Conservation (phyloP, 2,797 vertebrate genomes). For the Dicrostonyx torquatus region DNA sequence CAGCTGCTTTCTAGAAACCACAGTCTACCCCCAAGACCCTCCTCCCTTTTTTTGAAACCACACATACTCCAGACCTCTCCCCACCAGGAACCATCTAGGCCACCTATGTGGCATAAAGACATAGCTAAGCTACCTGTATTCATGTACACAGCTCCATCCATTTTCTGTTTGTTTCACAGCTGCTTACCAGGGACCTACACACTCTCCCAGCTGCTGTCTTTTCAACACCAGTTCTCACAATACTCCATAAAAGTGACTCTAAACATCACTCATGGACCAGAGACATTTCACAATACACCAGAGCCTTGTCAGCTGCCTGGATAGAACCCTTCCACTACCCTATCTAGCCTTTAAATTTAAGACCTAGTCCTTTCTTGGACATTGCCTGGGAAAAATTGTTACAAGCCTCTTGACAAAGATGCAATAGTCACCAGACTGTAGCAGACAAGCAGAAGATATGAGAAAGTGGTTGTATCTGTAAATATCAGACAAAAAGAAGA, state of each 20-base stretch:
- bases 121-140: background rate
- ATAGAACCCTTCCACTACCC: background rate
- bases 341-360: background rate
- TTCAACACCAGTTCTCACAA: background rate
- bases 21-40: background rate
- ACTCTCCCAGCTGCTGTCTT: background rate
- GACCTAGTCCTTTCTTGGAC: background rate
- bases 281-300: background rate
- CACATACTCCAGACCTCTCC: too few relatives aligned
- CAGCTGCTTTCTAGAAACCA: background rate
- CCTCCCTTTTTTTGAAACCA: background rate
- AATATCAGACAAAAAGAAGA: background rate
- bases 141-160: background rate
- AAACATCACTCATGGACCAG: background rate
- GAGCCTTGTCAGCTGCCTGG: background rate
- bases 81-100: background rate
- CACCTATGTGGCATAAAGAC: background rate
- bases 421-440: background rate
- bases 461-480: background rate
- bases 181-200: background rate
- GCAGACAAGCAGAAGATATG: background rate
- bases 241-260: background rate
- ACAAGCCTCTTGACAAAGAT: too few relatives aligned
- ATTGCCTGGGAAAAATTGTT: background rate
- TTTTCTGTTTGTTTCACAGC: background rate